Evolutionary conservation across 2,888 invertebrate genomes (phyloP).

Genomic region (Lithophane semibrunnea): DNA sequence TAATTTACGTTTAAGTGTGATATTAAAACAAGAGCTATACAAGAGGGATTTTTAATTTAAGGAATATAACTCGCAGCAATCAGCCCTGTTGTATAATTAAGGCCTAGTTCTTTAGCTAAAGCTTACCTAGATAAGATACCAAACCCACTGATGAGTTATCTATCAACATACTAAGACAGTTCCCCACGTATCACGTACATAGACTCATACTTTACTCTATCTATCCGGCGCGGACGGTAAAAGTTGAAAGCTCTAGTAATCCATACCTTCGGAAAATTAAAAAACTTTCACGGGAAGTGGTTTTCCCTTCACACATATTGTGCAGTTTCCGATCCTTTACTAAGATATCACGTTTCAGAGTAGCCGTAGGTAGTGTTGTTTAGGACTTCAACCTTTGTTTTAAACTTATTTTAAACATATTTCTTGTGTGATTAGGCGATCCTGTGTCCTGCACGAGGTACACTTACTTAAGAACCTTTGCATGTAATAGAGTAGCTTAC

Average conservation of each 20-base stretch:
- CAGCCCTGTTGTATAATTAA: neutral
- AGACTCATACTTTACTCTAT: neutral
- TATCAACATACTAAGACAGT: conserved; percentile 9
- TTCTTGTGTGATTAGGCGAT: too few relatives aligned
- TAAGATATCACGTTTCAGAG: conserved; percentile 17
- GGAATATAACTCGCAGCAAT: too few relatives aligned
- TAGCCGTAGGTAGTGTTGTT: neutral
- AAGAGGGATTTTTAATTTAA: neutral
- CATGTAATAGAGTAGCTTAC: neutral
- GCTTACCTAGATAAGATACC: neutral
- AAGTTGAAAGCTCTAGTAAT: conserved; percentile 52
- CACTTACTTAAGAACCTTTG: neutral
- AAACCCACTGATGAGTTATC: neutral
- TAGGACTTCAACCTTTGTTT: neutral
- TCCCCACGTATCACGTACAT: conserved; percentile 5
- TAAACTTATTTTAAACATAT: neutral
- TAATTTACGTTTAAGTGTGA: neutral
- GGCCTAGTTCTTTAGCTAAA: neutral
- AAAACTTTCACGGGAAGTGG: conserved; percentile 44
- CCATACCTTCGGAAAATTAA: conserved; percentile 51
- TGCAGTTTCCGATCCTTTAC: conserved; percentile 22
- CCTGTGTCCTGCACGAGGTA: neutral
- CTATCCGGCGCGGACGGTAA: neutral
- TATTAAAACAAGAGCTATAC: neutral
- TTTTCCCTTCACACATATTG: conserved; percentile 31